A percentile compares a stretch with the other conserved stretches of the same genome.
Evolutionary conservation across 2,113 vertebrate species (phyloP).

Genomic region (Eudyptes chrysolophus): DNA sequence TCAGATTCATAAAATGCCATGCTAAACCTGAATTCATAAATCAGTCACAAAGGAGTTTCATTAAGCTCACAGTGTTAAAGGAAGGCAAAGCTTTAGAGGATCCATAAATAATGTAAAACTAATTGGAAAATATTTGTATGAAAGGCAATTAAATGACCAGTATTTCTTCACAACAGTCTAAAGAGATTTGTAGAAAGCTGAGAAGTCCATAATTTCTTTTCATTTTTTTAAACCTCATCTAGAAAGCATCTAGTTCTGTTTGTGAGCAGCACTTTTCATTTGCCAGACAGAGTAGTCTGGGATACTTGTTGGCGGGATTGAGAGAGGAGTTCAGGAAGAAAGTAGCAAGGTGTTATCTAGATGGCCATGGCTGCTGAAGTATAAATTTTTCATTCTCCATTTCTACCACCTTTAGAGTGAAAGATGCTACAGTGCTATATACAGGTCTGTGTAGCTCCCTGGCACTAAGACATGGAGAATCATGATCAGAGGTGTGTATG

Average conservation of each 20-base stretch:
- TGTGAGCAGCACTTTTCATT: background rate
- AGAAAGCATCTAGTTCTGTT: background rate
- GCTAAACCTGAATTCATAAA: background rate
- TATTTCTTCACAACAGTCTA: background rate
- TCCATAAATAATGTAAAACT: background rate
- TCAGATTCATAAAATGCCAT: background rate
- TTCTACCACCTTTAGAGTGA: fast-evolving
- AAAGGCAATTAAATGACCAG: background rate
- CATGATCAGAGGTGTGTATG: background rate
- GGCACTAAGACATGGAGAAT: background rate
- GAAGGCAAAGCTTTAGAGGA: background rate
- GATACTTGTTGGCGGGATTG: background rate
- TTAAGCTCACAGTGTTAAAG: background rate
- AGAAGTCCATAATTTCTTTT: background rate
- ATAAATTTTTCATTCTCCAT: background rate
- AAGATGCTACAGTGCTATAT: background rate
- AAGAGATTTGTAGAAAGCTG: background rate
- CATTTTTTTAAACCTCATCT: background rate
- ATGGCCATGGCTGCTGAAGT: background rate
- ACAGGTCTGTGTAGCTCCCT: background rate
- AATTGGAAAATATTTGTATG: background rate
- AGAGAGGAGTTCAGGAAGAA: background rate
- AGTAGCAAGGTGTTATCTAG: background rate
- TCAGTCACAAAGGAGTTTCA: background rate
- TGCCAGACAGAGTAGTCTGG: background rate